These are phyloP conservation scores for Fistularia tabacaria DNA, from an alignment of 2,797 vertebrate species.

Conservation along the genomic window DNA sequence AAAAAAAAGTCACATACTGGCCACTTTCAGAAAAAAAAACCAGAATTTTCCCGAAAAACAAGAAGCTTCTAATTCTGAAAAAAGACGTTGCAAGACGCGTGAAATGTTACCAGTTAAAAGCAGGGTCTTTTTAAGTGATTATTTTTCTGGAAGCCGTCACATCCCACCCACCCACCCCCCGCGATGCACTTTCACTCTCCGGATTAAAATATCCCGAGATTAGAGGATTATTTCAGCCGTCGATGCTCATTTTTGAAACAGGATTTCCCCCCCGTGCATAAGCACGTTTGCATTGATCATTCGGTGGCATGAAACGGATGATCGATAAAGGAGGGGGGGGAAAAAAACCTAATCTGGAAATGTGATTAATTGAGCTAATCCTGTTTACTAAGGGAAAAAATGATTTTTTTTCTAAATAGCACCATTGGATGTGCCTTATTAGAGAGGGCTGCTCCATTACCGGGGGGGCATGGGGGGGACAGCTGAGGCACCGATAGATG, in stretches of 20 bases:
- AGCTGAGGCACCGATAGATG: conserved; percentile 28
- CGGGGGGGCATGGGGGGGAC: conserved; percentile 15
- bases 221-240: conserved; percentile 72
- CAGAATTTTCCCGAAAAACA: background rate
- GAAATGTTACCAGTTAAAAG: background rate
- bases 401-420: conserved; percentile 67
- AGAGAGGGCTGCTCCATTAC: conserved; percentile 47
- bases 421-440: conserved; percentile 61
- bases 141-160: conserved; percentile 42
- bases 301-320: conserved; percentile 59
- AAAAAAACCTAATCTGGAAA: conserved; percentile 86
- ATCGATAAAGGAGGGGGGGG: conserved; percentile 78
- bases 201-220: conserved; percentile 59
- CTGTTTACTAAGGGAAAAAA: conserved; percentile 75
- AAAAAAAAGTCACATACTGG: background rate
- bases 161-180: background rate
- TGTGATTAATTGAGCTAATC: conserved; percentile 88
- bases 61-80: background rate
- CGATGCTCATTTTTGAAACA: conserved; percentile 80
- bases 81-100: background rate
- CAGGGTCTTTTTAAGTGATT: conserved; percentile 2
- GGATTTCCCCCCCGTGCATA: conserved; percentile 79
- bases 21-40: background rate
- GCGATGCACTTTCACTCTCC: conserved; percentile 23
- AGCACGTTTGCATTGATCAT: conserved; percentile 89